Evolutionary conservation across 2,113 vertebrate genomes (phyloP).

Genomic region (Mellivora capensis): DNA sequence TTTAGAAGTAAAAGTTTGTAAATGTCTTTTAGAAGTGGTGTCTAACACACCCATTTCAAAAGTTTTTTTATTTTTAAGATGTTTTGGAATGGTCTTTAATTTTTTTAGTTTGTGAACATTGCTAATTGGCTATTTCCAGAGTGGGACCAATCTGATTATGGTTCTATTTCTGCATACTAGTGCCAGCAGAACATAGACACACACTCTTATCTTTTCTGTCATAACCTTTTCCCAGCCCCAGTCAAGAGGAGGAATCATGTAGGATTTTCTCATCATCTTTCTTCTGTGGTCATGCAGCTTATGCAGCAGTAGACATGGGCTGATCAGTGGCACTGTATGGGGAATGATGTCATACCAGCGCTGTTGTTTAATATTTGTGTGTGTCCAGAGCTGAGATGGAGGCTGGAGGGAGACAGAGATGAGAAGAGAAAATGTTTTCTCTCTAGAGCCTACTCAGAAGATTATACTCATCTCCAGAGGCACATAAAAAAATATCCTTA

Average conservation of each 20-base stretch:
- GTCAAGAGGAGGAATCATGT: not conserved
- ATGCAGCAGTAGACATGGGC: not conserved
- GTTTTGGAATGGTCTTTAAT: not conserved
- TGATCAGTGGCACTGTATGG: not conserved
- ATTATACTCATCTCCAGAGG: not conserved
- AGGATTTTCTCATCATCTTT: not conserved
- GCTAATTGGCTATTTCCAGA: constrained; percentile 2
- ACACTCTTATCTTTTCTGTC: not conserved
- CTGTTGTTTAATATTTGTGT: not conserved
- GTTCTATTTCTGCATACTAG: not conserved
- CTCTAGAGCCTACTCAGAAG: not conserved
- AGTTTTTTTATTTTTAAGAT: not conserved
- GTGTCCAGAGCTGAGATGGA: not conserved
- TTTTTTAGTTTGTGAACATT: not conserved
- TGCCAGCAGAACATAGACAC: not conserved
- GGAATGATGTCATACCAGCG: not conserved
- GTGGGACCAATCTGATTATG: not conserved
- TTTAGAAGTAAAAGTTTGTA: not conserved
- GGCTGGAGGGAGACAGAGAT: not conserved
- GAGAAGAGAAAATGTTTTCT: not conserved
- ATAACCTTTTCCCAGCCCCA: not conserved
- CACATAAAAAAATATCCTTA: not conserved
- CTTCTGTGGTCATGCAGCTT: not conserved
- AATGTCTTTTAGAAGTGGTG: not conserved
- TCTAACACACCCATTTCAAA: not conserved